Conservation (phyloP, 1,140 invertebrate genomes). For the Eurosta solidaginis region DNA sequence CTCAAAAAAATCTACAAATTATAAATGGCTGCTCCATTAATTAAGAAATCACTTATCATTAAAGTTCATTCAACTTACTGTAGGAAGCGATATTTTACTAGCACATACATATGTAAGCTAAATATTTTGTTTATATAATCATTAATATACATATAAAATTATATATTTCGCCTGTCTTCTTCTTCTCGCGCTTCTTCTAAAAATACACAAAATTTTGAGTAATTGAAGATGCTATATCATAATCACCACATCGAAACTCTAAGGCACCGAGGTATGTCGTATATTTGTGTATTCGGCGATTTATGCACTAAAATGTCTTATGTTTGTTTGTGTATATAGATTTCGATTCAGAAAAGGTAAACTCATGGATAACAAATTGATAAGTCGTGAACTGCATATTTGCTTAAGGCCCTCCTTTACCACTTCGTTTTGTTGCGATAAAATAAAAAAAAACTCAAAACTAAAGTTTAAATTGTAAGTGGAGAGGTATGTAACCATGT, state of each 20-base stretch:
- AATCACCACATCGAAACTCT: background rate
- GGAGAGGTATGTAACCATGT: background rate
- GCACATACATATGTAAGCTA: too few relatives aligned
- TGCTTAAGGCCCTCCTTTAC: background rate
- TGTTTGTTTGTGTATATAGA: too few relatives aligned
- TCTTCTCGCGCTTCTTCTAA: background rate
- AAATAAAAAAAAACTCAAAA: background rate
- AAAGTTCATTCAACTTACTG: too few relatives aligned
- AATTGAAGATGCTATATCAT: conserved; percentile 22
- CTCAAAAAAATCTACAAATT: too few relatives aligned
- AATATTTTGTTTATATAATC: too few relatives aligned
- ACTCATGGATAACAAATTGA: conserved; percentile 25
- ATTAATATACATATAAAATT: conserved; percentile 16
- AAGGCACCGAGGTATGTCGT: background rate
- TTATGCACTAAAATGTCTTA: background rate
- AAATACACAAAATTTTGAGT: conserved; percentile 9
- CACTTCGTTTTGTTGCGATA: background rate
- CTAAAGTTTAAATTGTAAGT: background rate
- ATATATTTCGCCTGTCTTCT: background rate
- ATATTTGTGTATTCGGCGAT: background rate
- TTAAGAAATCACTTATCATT: too few relatives aligned
- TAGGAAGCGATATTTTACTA: too few relatives aligned
- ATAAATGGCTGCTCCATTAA: too few relatives aligned
- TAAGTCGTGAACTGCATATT: conserved; percentile 12
- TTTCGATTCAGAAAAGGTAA: background rate